phyloP scores from a whole-genome alignment of 2,113 vertebrate species.

The Pan troglodytes region NHGRI_mPanTro3-v2.1_pri NC_072403.2:15782001-15782500 shows the following conservation, averaged over 20 bases:
- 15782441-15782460: neutral
- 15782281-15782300: neutral
- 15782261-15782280: neutral
- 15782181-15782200: neutral
- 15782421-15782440: neutral
- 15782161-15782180: neutral
- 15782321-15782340: neutral
- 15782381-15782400: neutral
- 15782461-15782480: neutral
- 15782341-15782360: neutral
- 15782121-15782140: conserved; percentile 13
- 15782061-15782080: neutral
- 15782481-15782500: neutral
- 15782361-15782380: neutral
- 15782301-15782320: neutral
- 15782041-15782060: neutral
- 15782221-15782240: neutral
- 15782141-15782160: neutral
- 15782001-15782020: neutral
- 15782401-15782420: neutral
- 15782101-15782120: conserved; percentile 10
- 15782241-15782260: neutral
- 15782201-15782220: neutral
- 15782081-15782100: conserved; percentile 3
- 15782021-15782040: neutral